phyloP scores from a whole-genome alignment of 2,888 invertebrate genomes.

The Chaetogeoica ovagalla region DNA sequence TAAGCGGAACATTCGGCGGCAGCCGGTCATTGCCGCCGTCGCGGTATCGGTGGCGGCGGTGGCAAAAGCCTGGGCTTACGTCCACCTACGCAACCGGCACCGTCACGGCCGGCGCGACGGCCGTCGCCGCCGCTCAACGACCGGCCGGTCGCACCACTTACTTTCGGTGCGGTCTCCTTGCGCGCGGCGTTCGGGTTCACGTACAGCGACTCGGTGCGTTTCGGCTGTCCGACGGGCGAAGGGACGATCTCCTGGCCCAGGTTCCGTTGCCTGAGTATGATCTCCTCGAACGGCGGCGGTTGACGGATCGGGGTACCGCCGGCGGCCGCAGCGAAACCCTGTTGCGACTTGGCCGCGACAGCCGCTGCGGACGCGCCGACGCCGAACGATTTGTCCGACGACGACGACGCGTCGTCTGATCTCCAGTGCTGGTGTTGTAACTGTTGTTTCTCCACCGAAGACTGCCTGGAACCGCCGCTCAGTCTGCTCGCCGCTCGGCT shows the following conservation, averaged over 20 bases:
- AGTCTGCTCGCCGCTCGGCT: conserved; percentile 70
- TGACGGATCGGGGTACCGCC: conserved; percentile 50
- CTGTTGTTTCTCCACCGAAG: conserved; percentile 69
- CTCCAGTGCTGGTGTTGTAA: neutral
- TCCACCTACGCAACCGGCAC: neutral
- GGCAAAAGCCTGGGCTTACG: conserved; percentile 55
- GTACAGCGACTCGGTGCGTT: conserved; percentile 87
- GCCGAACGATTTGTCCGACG: neutral
- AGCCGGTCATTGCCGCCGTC: neutral
- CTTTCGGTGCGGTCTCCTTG: conserved; percentile 56
- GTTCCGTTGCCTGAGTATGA: conserved; percentile 75
- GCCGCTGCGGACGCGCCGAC: too few relatives aligned
- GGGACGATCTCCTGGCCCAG: conserved; percentile 88
- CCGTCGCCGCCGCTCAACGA: neutral
- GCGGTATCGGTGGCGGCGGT: neutral
- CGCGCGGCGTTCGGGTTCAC: conserved; percentile 64
- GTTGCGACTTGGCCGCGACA: too few relatives aligned
- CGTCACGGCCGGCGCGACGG: neutral
- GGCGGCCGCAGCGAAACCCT: too few relatives aligned
- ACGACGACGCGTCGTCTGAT: neutral
- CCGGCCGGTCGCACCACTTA: conserved; percentile 53
- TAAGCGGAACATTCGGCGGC: neutral
- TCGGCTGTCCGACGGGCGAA: conserved; percentile 78
- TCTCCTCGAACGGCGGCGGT: conserved; percentile 78
- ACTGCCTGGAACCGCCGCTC: conserved; percentile 71